Percentiles rank a stretch among this genome's conserved stretches.
phyloP scores from a whole-genome alignment of 1,140 invertebrate species.

The Rhysida immarginata region DNA sequence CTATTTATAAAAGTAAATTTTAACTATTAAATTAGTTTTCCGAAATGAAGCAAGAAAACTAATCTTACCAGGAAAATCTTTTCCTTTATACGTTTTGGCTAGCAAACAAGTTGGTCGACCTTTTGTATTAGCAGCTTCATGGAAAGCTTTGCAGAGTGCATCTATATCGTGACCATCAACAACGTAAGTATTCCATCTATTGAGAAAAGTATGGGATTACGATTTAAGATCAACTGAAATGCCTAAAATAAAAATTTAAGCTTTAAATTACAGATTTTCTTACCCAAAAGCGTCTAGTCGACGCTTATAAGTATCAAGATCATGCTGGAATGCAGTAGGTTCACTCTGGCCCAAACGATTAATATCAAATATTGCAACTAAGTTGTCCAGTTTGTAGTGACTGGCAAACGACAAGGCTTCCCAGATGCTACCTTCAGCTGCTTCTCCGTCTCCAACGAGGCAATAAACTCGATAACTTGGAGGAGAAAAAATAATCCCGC shows the following conservation, averaged over 20 bases:
- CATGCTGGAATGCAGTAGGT: slow-evolving; percentile 78
- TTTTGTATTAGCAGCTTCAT: slow-evolving; percentile 56
- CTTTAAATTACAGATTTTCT: neutral
- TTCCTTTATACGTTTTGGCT: slow-evolving; percentile 93
- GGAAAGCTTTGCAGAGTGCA: slow-evolving; percentile 71
- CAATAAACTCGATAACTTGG: slow-evolving; percentile 67
- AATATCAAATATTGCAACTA: slow-evolving; percentile 92
- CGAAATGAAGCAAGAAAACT: too few species aligned
- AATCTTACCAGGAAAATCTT: slow-evolving; percentile 41
- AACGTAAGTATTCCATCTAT: slow-evolving; percentile 59
- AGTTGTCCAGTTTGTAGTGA: slow-evolving; percentile 89
- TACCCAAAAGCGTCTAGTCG: slow-evolving; percentile 84
- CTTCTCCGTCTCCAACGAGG: slow-evolving; percentile 93
- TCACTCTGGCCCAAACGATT: slow-evolving; percentile 96
- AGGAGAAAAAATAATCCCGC: slow-evolving; percentile 2
- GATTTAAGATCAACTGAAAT: too few species aligned
- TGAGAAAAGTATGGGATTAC: slow-evolving; percentile 8
- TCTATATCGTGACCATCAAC: slow-evolving; percentile 94
- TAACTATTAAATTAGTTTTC: too few species aligned
- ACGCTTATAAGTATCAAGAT: slow-evolving; percentile 75
- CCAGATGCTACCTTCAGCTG: slow-evolving; percentile 96
- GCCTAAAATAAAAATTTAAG: too few species aligned
- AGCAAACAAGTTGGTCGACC: slow-evolving; percentile 83
- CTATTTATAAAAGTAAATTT: too few species aligned
- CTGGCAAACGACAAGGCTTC: slow-evolving; percentile 91